Percentiles rank a stretch among this genome's conserved stretches.
These are phyloP conservation scores for Periophthalmus modestus DNA, from an alignment of 2,113 vertebrate species.

Conservation along the genomic window DNA sequence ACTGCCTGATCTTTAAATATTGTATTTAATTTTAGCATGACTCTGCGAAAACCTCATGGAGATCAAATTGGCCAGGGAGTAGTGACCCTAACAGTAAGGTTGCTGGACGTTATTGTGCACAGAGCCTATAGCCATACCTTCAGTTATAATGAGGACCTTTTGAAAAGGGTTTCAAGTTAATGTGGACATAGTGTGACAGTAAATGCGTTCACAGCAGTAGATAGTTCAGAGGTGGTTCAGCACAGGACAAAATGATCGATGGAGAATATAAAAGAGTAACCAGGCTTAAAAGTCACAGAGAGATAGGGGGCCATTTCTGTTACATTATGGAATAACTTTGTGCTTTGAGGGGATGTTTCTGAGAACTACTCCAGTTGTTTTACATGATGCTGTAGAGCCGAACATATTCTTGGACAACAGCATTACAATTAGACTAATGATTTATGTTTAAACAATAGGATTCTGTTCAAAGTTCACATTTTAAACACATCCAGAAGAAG, in stretches of 20 bases:
- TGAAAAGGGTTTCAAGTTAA: slow-evolving; percentile 1
- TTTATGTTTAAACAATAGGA: no score
- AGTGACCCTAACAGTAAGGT: no score
- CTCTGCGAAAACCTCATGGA: no score
- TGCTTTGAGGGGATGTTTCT: background rate
- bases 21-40: no score
- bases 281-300: slow-evolving; percentile 33
- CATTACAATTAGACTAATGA: no score
- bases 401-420: no score
- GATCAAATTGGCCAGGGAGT: no score
- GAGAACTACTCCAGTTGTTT: background rate
- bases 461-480: no score
- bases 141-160: slow-evolving; percentile 10
- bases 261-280: slow-evolving; percentile 16
- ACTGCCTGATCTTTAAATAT: no score
- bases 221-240: slow-evolving; percentile 19
- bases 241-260: slow-evolving; percentile 37
- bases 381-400: background rate
- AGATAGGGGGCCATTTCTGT: slow-evolving; percentile 10
- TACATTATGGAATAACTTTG: slow-evolving; percentile 2
- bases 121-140: background rate
- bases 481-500: no score
- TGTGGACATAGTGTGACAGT: slow-evolving; percentile 1
- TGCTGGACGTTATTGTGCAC: no score
- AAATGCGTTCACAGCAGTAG: slow-evolving; percentile 29